phyloP scores from a whole-genome alignment of 2,113 vertebrate genomes.

The Chionodraco myersi region DNA sequence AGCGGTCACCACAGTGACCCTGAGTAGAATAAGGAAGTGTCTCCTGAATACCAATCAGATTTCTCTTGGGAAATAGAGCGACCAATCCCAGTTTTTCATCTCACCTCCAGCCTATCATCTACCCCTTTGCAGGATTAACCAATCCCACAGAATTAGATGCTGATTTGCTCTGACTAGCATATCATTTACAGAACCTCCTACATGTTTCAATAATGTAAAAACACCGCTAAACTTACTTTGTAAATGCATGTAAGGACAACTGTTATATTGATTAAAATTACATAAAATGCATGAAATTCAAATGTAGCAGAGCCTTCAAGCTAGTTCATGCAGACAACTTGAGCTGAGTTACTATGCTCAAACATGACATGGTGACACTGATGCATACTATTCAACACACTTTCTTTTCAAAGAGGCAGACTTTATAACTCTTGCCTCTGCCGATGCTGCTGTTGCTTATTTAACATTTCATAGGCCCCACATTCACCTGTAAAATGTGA shows the following conservation, averaged over 20 bases:
- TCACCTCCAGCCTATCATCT: conserved; percentile 38
- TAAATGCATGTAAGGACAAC: conserved; percentile 25
- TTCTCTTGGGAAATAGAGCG: conserved; percentile 45
- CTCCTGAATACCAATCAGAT: conserved; percentile 73
- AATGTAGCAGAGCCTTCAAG: conserved; percentile 12
- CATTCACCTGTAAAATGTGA: conserved; percentile 25
- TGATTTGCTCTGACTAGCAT: conserved; percentile 37
- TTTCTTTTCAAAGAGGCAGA: neutral
- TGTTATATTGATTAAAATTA: conserved; percentile 45
- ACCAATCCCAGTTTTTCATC: conserved; percentile 52
- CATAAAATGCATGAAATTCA: conserved; percentile 34
- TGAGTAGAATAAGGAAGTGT: conserved; percentile 59
- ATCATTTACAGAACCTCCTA: conserved; percentile 8
- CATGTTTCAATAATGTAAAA: conserved; percentile 43
- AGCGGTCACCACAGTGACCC: conserved; percentile 71
- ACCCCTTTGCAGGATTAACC: conserved; percentile 47
- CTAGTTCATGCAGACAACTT: conserved; percentile 8
- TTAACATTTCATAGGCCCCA: conserved; percentile 48
- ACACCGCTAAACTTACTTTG: conserved; percentile 15
- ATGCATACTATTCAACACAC: conserved; percentile 8
- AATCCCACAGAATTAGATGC: conserved; percentile 45
- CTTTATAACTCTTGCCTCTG: conserved; percentile 16
- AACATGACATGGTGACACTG: neutral
- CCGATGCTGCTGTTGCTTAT: conserved; percentile 15
- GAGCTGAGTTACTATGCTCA: neutral